A percentile compares a stretch with the other conserved stretches of the same genome.
These are phyloP conservation scores for Okapia johnstoni DNA, from an alignment of 2,113 vertebrate genomes.

Conservation along the genomic window DNA sequence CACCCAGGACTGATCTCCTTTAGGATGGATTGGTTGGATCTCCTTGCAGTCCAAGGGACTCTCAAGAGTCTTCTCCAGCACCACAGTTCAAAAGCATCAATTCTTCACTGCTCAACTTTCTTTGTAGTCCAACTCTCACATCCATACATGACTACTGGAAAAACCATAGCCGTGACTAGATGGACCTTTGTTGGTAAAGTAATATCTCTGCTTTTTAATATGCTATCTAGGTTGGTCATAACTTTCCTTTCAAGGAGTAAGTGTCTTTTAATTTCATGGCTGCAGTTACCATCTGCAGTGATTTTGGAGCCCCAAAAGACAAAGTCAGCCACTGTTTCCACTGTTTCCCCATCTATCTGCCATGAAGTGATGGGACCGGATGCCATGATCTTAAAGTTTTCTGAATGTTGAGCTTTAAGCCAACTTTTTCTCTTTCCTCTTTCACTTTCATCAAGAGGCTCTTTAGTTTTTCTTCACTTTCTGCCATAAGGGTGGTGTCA, in stretches of 20 bases:
- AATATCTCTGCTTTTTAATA: neutral
- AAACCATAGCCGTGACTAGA: neutral
- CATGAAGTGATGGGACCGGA: neutral
- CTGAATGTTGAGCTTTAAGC: neutral
- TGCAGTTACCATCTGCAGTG: neutral
- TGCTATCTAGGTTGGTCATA: neutral
- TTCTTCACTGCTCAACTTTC: fast-evolving
- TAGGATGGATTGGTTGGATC: neutral
- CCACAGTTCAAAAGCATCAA: neutral
- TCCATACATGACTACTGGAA: neutral
- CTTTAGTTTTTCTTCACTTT: neutral
- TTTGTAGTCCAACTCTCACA: neutral
- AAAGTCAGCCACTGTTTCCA: neutral
- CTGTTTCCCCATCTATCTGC: neutral
- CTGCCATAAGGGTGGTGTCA: neutral
- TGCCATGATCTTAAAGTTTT: neutral
- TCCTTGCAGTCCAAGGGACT: neutral
- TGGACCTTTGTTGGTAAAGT: neutral
- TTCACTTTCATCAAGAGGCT: neutral
- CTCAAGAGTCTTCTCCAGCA: neutral
- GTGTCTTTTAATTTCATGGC: neutral
- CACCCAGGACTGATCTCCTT: neutral
- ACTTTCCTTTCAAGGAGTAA: neutral
- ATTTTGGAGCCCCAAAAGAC: neutral
- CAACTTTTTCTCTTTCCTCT: neutral